Evolutionary conservation across 2,113 vertebrate genomes (phyloP), one percentile per base, ranked within the genome.

Genomic region (Tautogolabrus adspersus): DNA sequence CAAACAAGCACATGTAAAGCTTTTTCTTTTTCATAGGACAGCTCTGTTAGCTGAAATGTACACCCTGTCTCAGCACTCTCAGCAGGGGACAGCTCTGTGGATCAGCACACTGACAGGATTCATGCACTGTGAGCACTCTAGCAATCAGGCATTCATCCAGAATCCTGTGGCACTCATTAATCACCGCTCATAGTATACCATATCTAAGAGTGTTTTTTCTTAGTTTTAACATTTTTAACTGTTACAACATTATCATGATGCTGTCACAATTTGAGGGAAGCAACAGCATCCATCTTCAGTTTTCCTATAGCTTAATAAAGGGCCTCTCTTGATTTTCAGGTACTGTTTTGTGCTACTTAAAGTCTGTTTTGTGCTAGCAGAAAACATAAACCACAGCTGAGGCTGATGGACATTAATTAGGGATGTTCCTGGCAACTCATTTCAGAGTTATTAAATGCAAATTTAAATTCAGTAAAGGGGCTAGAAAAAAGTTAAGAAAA

Each of bases 1-100:
- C 61, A 77, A 77, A 80, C 49, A 52, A 67, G 60, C 63, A 52
- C 73, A 66, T 63, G 73, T 61, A 55, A 66, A 73, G 68, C 16
- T 40, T 81, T 83, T 66, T 21, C 65, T 70, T 80, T 81, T 77
- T 77, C 42, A 73, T 66, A 55, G 54, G 23, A 72, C 54, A 46
- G 67, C 52, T 73, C 65, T 51, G 59, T 73, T 77, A 16, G 44
- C 65, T 74, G 72, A 83, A 80, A 77, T 49, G 30, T 55, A 79
- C 65, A 77, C 74, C 60, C 11, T 22, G 2, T 21, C 60, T 60
- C 22, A 47, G 52, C 78, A 47, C 21, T 6, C 44, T 72, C 72
- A 68, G 60, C 67, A 58, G 40, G 18, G 47, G 18, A 40, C 46
- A 22, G 58, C 51, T 61, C 57, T n/a, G 30, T 26, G 42, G 62